A percentile compares a stretch with the other conserved stretches of the same genome.
Conservation (phyloP, 2,113 vertebrate species). For the Synchiropus splendidus region DNA sequence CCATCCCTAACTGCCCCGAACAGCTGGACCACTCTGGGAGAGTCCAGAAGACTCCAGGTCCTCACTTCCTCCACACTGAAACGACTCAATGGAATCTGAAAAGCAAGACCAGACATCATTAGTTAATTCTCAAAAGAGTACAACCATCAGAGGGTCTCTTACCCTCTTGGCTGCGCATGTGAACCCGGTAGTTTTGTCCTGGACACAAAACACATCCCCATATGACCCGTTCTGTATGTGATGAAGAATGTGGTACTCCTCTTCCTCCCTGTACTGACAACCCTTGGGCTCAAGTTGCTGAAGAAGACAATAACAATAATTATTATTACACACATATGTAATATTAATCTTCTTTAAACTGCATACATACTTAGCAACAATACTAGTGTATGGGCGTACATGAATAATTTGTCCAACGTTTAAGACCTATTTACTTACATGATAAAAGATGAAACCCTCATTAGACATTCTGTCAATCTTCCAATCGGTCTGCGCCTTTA, state of each 20-base stretch:
- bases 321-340: not conserved
- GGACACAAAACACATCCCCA: slow-evolving; percentile 83
- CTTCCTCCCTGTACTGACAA: slow-evolving; percentile 77
- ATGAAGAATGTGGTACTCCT: slow-evolving; percentile 73
- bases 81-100: slow-evolving; percentile 75
- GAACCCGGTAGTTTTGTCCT: slow-evolving; percentile 80
- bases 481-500: slow-evolving; percentile 53
- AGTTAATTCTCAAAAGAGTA: not conserved
- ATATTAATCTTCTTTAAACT: not conserved
- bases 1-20: slow-evolving; percentile 87
- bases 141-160: slow-evolving; percentile 2
- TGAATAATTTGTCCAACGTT: not conserved
- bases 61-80: slow-evolving; percentile 83
- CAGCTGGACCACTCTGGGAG: slow-evolving; percentile 79
- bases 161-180: slow-evolving; percentile 92
- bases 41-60: slow-evolving; percentile 73
- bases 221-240: slow-evolving; percentile 85
- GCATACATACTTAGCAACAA: not conserved
- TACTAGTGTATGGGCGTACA: not conserved
- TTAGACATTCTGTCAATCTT: slow-evolving; percentile 46
- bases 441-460: slow-evolving; percentile 80
- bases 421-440: slow-evolving; percentile 56
- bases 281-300: slow-evolving; percentile 67
- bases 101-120: not conserved
- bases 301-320: not conserved